Evolutionary conservation across 2,113 vertebrate genomes (phyloP).

Genomic region (Labeo catla): DNA sequence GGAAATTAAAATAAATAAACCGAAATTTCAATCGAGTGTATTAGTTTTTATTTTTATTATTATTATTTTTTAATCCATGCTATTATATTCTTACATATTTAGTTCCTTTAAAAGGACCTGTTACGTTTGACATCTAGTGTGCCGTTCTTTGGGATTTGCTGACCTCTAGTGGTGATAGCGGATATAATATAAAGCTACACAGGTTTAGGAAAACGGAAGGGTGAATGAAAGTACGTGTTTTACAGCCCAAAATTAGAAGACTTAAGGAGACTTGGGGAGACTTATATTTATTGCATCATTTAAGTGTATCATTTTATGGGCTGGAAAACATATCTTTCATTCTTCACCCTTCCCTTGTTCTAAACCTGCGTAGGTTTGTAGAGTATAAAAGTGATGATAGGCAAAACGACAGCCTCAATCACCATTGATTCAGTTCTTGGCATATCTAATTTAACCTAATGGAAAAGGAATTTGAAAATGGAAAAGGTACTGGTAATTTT

Average conservation of each 20-base stretch:
- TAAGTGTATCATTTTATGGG: neutral
- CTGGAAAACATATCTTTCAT: neutral
- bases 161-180: conserved; percentile 4
- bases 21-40: neutral
- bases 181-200: too few relatives aligned
- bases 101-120: neutral
- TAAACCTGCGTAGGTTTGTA: neutral
- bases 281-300: too few relatives aligned
- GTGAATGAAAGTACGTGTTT: too few relatives aligned
- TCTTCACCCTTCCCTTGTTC: neutral
- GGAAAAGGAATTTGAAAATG: too few relatives aligned
- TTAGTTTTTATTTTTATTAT: too few relatives aligned
- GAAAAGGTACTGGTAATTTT: neutral
- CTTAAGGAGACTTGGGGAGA: too few relatives aligned
- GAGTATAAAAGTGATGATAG: neutral
- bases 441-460: neutral
- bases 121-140: neutral
- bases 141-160: neutral
- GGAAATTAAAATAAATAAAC: neutral
- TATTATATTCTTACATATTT: neutral
- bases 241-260: too few relatives aligned
- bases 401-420: neutral
- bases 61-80: neutral
- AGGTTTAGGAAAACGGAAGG: too few relatives aligned
- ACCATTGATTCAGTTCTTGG: neutral